Percentiles rank a stretch among this genome's conserved stretches.
phyloP scores from a whole-genome alignment of 2,113 vertebrate genomes.

The Corynorhinus townsendii region DNA sequence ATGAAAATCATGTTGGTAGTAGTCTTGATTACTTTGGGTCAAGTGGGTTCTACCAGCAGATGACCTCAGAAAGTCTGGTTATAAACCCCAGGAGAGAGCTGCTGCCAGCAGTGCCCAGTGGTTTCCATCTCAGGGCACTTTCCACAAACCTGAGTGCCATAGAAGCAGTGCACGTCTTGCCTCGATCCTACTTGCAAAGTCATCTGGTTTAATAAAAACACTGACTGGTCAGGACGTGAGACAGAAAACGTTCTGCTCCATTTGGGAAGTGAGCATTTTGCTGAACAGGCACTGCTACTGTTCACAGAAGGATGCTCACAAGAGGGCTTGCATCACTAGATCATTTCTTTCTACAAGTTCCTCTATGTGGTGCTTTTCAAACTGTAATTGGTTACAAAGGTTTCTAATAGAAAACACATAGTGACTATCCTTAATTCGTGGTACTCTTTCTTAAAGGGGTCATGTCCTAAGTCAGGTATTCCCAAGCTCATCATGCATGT shows the following conservation, averaged over 20 bases:
- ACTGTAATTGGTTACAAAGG: background rate
- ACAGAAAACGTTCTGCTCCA: conserved; percentile 22
- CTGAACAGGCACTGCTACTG: background rate
- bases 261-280: conserved; percentile 52
- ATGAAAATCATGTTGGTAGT: conserved; percentile 43
- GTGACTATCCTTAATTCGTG: background rate
- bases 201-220: conserved; percentile 60
- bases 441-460: background rate
- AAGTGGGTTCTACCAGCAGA: conserved; percentile 39
- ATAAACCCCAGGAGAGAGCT: conserved; percentile 60
- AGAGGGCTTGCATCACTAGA: background rate
- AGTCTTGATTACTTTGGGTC: conserved; percentile 42
- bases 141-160: conserved; percentile 53
- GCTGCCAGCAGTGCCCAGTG: conserved; percentile 55
- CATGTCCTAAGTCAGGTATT: background rate
- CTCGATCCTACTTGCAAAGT: conserved; percentile 56
- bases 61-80: conserved; percentile 54
- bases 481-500: background rate
- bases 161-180: conserved; percentile 25
- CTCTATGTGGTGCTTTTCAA: conserved; percentile 34
- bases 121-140: conserved; percentile 47
- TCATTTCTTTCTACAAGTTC: conserved; percentile 17
- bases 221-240: conserved; percentile 40
- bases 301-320: background rate
- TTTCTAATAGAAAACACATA: background rate